Percentiles rank a stretch among this genome's conserved stretches.
Evolutionary conservation across 2,797 vertebrate genomes (phyloP).

Genomic region (Limnodromus scolopaceus): DNA sequence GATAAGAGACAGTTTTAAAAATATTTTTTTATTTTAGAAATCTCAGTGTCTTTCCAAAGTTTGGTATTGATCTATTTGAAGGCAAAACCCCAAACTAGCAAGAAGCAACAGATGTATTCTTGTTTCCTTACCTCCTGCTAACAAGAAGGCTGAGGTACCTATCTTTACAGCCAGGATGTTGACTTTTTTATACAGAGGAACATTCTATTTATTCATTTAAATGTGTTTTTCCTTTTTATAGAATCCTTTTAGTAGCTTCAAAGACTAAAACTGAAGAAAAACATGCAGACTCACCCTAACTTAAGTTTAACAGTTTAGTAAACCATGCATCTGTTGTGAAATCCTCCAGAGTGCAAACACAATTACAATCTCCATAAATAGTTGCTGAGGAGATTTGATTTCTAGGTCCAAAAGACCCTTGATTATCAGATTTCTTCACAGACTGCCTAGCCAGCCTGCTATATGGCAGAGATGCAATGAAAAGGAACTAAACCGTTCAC

Average conservation of each 20-base stretch:
- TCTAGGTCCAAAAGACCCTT: constrained; percentile 40
- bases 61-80: neutral
- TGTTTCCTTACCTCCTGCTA: neutral
- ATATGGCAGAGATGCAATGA: neutral
- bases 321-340: neutral
- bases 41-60: neutral
- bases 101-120: neutral
- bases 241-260: neutral
- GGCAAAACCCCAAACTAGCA: neutral
- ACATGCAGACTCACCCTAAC: neutral
- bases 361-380: constrained; percentile 26
- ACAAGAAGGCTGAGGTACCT: neutral
- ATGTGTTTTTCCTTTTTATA: neutral
- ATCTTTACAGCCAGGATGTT: neutral
- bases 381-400: constrained; percentile 37
- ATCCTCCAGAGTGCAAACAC: constrained; percentile 6
- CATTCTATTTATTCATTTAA: neutral
- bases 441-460: constrained; percentile 31
- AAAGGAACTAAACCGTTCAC: neutral
- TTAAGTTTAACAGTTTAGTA: neutral
- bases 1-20: neutral
- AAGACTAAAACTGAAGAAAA: neutral
- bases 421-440: constrained; percentile 43
- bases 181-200: neutral
- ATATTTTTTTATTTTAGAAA: neutral